Evolutionary conservation across 2,113 vertebrate genomes (phyloP).

Genomic region (Mystacornis crossleyi): DNA sequence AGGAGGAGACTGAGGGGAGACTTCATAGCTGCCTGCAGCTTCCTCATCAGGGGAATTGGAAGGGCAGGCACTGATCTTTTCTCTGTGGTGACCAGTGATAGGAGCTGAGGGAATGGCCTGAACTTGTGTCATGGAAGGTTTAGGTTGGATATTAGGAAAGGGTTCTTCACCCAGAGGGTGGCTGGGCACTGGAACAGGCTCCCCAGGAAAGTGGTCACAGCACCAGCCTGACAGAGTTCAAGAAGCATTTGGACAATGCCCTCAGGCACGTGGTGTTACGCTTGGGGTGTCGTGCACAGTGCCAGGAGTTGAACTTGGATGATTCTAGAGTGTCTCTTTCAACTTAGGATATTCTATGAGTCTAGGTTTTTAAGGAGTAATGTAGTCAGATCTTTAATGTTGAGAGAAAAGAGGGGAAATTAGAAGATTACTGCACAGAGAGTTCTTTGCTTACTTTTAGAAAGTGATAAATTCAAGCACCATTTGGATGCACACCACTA

Average conservation of each 20-base stretch:
- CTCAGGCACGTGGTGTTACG: background rate
- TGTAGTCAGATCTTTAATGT: background rate
- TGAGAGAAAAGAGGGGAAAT: background rate
- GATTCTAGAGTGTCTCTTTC: background rate
- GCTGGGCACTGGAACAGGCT: background rate
- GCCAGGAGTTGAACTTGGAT: background rate
- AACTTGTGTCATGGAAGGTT: background rate
- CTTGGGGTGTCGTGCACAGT: fast-evolving
- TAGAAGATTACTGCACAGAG: background rate
- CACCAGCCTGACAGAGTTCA: background rate
- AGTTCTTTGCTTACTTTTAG: background rate
- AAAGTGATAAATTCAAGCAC: background rate
- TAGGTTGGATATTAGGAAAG: background rate
- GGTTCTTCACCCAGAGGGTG: background rate
- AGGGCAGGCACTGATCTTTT: background rate
- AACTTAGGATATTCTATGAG: background rate
- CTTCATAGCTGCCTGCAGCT: background rate
- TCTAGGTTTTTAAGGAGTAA: background rate
- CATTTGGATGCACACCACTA: background rate
- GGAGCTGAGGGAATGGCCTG: background rate
- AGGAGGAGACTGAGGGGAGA: background rate
- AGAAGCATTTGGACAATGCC: background rate
- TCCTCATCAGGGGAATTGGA: background rate
- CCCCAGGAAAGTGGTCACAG: background rate
- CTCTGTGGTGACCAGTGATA: background rate